phyloP scores from a whole-genome alignment of 1,140 invertebrate species.

The Lepidurus packardi region DNA sequence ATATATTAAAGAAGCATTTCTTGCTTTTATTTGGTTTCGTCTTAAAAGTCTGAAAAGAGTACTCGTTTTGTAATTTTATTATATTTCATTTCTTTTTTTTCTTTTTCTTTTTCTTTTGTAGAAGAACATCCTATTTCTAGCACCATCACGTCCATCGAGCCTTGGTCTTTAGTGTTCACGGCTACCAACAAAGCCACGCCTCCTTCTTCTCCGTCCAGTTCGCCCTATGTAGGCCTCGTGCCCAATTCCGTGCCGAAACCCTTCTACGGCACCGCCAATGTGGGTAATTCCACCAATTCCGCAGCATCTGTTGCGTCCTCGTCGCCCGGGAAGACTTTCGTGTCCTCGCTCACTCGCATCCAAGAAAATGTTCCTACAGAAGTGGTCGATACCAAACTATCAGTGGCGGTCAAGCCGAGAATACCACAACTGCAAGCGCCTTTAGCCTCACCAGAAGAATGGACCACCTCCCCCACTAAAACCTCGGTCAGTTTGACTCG shows the following conservation, averaged over 20 bases:
- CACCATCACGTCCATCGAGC: slow-evolving; percentile 28
- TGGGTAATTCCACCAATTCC: not conserved
- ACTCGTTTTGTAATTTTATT: too few relatives aligned
- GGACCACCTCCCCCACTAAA: slow-evolving; percentile 30
- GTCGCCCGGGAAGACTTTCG: slow-evolving; percentile 45
- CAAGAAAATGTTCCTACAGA: slow-evolving; percentile 53
- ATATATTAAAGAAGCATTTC: too few relatives aligned
- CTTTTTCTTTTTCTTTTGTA: not conserved
- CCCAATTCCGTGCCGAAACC: slow-evolving; percentile 37
- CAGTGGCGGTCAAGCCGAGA: slow-evolving; percentile 41
- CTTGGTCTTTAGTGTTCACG: slow-evolving; percentile 32
- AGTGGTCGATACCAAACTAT: slow-evolving; percentile 37
- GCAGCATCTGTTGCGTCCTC: not conserved
- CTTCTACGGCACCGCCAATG: slow-evolving; percentile 31
- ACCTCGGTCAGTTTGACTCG: slow-evolving; percentile 23
- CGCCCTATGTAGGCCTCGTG: slow-evolving; percentile 38
- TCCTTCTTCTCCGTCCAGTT: slow-evolving; percentile 29
- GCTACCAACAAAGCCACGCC: slow-evolving; percentile 28
- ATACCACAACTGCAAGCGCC: slow-evolving; percentile 41
- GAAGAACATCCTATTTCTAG: slow-evolving; percentile 11
- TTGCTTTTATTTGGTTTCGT: too few relatives aligned
- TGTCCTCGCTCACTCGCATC: slow-evolving; percentile 56
- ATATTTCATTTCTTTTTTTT: not conserved
- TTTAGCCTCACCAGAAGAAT: slow-evolving; percentile 29
- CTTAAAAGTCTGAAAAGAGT: too few relatives aligned